Percentiles rank a stretch among this genome's conserved stretches.
phyloP scores from a whole-genome alignment of 2,797 vertebrate species.

The Nannoperca australis region DNA sequence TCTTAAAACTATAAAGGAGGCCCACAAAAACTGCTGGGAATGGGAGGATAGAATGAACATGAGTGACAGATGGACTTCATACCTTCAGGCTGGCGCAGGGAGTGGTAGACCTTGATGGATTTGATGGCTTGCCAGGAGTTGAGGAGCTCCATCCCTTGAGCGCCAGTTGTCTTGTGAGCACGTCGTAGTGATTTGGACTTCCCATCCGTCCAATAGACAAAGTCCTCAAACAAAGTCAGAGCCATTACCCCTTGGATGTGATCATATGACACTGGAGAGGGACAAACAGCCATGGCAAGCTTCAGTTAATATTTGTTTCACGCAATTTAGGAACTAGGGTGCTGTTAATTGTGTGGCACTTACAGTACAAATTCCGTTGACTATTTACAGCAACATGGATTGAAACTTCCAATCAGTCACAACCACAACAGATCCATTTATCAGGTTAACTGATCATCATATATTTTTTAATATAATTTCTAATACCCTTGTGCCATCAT shows the following conservation, averaged over 20 bases:
- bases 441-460: background rate
- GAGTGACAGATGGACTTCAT: conserved; percentile 66
- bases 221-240: conserved; percentile 97
- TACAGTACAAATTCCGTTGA: background rate
- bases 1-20: conserved; percentile 30
- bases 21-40: conserved; percentile 25
- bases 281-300: conserved; percentile 54
- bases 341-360: background rate
- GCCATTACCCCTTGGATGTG: conserved; percentile 97
- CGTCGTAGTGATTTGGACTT: conserved; percentile 98
- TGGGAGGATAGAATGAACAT: conserved; percentile 19
- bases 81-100: conserved; percentile 98
- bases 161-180: conserved; percentile 95
- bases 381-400: background rate
- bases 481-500: background rate
- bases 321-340: background rate
- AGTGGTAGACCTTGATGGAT: conserved; percentile 98
- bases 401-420: background rate
- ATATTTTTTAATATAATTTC: background rate
- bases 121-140: conserved; percentile 99
- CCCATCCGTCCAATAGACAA: conserved; percentile 98
- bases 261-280: conserved; percentile 91
- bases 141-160: conserved; percentile 91
- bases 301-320: background rate
- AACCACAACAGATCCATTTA: background rate